Conservation (phyloP, 2,888 invertebrate genomes). For the Pycnomerus fuliginosus region DNA sequence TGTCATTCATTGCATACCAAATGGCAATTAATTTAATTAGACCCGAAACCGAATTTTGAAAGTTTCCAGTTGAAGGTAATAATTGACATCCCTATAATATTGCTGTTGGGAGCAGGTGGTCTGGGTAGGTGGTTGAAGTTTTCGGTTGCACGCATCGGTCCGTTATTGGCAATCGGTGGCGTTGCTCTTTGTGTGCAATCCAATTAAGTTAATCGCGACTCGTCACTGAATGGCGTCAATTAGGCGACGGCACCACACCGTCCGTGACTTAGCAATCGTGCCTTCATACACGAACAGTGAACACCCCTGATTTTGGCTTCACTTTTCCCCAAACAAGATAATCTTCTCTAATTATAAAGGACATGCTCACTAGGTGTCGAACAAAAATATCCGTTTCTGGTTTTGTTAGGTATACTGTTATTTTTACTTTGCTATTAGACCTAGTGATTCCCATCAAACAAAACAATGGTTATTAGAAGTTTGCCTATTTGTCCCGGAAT, state of each 20-base stretch:
- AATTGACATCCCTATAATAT: no score
- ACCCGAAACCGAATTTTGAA: no score
- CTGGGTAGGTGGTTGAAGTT: no score
- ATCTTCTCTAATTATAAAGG: slow-evolving; percentile 15
- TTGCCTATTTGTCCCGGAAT: slow-evolving; percentile 9
- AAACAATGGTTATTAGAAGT: slow-evolving; percentile 7
- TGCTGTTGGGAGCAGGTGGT: no score
- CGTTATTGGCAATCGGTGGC: slow-evolving; percentile 46
- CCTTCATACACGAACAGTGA: slow-evolving; percentile 19
- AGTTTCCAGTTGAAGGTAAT: no score
- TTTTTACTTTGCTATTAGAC: no score
- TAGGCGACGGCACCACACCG: slow-evolving; percentile 42
- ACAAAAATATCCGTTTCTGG: not conserved
- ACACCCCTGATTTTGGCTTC: slow-evolving; percentile 9
- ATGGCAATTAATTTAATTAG: no score
- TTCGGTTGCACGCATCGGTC: slow-evolving; percentile 37
- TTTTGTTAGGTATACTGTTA: not conserved
- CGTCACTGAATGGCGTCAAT: slow-evolving; percentile 51
- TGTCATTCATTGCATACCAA: no score
- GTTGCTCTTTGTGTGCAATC: slow-evolving; percentile 47
- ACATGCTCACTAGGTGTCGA: no score
- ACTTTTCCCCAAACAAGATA: slow-evolving; percentile 12
- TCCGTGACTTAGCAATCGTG: slow-evolving; percentile 34
- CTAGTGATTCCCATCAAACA: slow-evolving; percentile 1
- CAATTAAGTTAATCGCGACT: slow-evolving; percentile 51